Percentiles rank a stretch among this genome's conserved stretches.
Conservation (phyloP, 2,797 vertebrate species). For the Enteromius fasciolatus region DNA sequence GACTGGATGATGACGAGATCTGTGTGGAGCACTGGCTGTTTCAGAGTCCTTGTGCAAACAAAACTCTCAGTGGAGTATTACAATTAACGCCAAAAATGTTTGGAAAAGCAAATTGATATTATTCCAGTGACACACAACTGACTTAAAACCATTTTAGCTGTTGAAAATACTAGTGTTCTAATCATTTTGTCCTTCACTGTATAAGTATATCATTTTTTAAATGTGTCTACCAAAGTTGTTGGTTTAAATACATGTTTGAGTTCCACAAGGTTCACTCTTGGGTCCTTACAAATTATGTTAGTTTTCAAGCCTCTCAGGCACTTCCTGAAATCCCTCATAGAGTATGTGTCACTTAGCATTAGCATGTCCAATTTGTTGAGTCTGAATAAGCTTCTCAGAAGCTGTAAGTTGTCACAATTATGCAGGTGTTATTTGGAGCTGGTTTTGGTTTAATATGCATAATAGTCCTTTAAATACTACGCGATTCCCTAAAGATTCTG, state of each 20-base stretch:
- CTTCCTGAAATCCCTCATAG: background rate
- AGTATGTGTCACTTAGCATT: conserved; percentile 7
- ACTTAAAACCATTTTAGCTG: background rate
- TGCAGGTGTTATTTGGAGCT: background rate
- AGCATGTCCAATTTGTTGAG: background rate
- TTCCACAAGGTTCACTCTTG: conserved; percentile 14
- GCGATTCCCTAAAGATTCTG: background rate
- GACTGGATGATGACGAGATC: background rate
- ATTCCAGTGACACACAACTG: background rate
- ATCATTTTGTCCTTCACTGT: background rate
- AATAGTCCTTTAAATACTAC: background rate
- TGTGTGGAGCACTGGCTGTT: background rate
- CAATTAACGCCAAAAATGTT: background rate
- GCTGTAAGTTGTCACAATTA: background rate
- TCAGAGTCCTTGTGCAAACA: no score
- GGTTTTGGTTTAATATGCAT: background rate
- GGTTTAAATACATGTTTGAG: conserved; percentile 2
- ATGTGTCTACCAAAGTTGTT: background rate
- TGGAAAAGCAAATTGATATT: background rate
- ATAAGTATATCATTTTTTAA: background rate
- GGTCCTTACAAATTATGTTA: background rate
- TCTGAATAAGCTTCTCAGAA: background rate
- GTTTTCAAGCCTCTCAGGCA: conserved; percentile 9
- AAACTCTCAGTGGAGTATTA: background rate
- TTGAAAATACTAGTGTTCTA: background rate